These are phyloP conservation scores for Sturnira hondurensis DNA, from an alignment of 2,113 vertebrate genomes.

Conservation along the genomic window DNA sequence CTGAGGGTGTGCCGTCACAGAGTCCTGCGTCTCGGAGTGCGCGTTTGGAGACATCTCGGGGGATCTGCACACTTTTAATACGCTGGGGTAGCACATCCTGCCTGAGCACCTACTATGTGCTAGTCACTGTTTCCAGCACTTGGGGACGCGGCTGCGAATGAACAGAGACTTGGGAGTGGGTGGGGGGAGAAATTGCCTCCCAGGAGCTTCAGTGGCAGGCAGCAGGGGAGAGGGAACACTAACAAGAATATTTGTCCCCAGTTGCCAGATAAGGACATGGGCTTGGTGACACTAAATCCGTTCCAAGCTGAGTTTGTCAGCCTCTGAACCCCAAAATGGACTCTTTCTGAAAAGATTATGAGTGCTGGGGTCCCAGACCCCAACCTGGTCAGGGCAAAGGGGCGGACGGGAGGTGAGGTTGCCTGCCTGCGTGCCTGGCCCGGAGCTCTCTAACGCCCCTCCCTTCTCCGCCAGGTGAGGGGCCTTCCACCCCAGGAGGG, in stretches of 20 bases:
- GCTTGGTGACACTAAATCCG: neutral
- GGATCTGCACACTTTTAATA: neutral
- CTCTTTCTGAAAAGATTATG: neutral
- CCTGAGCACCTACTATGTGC: neutral
- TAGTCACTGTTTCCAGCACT: neutral
- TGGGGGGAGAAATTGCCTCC: neutral
- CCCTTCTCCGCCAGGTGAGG: constrained; percentile 78
- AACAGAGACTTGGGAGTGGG: rapidly evolving
- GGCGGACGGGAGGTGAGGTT: neutral
- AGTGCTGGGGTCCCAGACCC: neutral
- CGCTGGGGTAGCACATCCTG: neutral
- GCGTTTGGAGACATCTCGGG: neutral
- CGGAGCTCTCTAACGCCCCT: neutral
- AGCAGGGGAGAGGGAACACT: neutral
- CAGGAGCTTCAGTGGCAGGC: neutral
- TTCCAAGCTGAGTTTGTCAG: neutral
- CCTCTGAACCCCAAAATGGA: neutral
- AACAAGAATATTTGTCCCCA: neutral
- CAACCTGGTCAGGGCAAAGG: neutral
- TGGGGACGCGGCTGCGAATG: neutral
- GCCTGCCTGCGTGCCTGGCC: neutral
- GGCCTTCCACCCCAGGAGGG: constrained; percentile 73
- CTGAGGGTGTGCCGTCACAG: neutral
- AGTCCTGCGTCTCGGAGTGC: neutral
- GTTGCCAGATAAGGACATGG: neutral